These are phyloP conservation scores for Armadillidium nasatum DNA, from an alignment of 1,140 invertebrate genomes.

Conservation along the genomic window DNA sequence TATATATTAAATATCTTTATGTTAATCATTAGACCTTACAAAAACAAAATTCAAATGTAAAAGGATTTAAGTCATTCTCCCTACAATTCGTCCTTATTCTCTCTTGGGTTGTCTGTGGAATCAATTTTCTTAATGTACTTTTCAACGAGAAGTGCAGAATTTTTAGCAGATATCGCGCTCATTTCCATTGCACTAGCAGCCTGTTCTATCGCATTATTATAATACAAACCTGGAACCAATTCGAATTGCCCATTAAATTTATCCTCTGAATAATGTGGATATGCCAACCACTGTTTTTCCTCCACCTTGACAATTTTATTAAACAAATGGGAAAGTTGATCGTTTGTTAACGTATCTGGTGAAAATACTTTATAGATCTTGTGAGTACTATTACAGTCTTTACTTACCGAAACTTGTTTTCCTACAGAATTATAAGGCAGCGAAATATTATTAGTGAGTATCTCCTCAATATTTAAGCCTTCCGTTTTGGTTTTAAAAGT, in stretches of 20 bases:
- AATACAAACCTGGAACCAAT: conserved; percentile 57
- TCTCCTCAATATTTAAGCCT: conserved; percentile 47
- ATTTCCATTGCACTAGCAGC: conserved; percentile 68
- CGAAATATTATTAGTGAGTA: conserved; percentile 54
- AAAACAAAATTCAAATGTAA: too few species aligned
- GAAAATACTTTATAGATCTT: conserved; percentile 61
- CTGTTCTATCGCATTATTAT: conserved; percentile 65
- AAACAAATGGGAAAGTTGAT: conserved; percentile 55
- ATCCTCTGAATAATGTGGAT: conserved; percentile 46
- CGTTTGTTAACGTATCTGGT: conserved; percentile 50
- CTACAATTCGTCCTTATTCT: too few species aligned
- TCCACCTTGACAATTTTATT: conserved; percentile 48
- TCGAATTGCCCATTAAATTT: conserved; percentile 51
- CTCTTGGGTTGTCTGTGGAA: neutral
- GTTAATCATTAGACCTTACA: too few species aligned
- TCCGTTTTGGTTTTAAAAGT: conserved; percentile 51
- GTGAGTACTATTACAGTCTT: conserved; percentile 32
- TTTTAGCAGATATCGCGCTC: conserved; percentile 62
- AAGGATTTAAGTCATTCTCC: too few species aligned
- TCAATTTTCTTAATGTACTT: conserved; percentile 33
- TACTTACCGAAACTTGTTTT: conserved; percentile 50
- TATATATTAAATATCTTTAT: too few species aligned
- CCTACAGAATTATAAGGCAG: conserved; percentile 52
- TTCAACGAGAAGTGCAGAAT: conserved; percentile 59
- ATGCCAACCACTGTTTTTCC: conserved; percentile 17